Evolutionary conservation across 2,797 vertebrate species (phyloP).

Genomic region (Fistularia commersonii): DNA sequence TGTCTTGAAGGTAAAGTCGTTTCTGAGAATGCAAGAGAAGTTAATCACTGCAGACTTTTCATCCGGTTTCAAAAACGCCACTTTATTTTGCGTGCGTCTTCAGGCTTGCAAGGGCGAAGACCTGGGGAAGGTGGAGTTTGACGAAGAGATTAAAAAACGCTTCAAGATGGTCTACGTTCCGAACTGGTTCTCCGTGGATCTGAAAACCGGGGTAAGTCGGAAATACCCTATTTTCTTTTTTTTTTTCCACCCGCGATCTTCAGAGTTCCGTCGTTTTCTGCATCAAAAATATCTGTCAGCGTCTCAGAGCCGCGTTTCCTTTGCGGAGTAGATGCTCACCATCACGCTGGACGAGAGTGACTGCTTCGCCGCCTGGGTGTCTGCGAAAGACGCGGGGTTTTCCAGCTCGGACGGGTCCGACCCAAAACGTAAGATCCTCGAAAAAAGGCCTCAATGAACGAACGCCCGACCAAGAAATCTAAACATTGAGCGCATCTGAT

Average conservation of each 20-base stretch:
- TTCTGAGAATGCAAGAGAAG: neutral
- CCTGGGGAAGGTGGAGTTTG: conserved; percentile 96
- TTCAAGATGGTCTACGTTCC: conserved; percentile 99
- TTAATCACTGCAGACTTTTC: conserved; percentile 10
- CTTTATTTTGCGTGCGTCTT: neutral
- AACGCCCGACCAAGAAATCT: no score
- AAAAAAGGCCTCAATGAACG: no score
- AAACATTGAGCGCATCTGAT: no score
- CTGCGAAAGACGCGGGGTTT: conserved; percentile 97
- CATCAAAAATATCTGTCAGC: neutral
- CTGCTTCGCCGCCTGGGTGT: conserved; percentile 98
- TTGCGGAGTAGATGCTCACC: conserved; percentile 86
- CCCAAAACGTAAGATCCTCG: conserved; percentile 85
- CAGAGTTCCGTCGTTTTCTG: no score
- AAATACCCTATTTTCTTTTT: neutral
- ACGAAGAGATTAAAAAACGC: conserved; percentile 97
- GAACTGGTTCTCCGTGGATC: conserved; percentile 99
- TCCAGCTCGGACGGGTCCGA: conserved; percentile 96
- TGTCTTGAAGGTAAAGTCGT: conserved; percentile 85
- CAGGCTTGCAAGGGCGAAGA: conserved; percentile 98
- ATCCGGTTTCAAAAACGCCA: neutral
- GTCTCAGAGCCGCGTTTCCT: neutral
- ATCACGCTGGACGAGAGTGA: conserved; percentile 98
- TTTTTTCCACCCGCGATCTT: neutral
- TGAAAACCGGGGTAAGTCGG: conserved; percentile 94